These are phyloP conservation scores for Drosophila rhopaloa DNA, from an alignment of 1,140 invertebrate genomes.

Conservation along the genomic window DNA sequence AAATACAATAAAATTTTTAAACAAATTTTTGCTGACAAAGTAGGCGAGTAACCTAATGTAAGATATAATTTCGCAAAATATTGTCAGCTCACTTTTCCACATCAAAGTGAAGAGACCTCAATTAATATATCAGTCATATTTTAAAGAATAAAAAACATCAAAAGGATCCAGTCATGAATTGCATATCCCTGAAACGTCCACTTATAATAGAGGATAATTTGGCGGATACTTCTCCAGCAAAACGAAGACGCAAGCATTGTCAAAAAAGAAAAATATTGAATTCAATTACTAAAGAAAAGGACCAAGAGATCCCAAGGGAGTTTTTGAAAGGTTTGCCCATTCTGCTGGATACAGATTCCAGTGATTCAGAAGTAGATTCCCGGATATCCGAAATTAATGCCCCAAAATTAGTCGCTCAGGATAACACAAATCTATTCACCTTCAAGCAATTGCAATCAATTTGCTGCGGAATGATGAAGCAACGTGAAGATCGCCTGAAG, in stretches of 20 bases:
- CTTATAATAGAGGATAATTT: not conserved
- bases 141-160: too few relatives aligned
- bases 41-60: not conserved
- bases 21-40: not conserved
- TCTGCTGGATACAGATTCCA: not conserved
- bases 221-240: not conserved
- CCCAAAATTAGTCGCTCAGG: not conserved
- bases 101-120: constrained; percentile 2
- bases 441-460: constrained; percentile 8
- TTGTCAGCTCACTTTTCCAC: not conserved
- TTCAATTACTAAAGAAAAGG: too few relatives aligned
- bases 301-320: not conserved
- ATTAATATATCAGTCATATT: not conserved
- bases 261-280: too few relatives aligned
- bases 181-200: not conserved
- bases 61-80: not conserved
- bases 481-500: constrained; percentile 2
- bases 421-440: constrained; percentile 1
- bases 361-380: constrained; percentile 2
- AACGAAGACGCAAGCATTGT: not conserved
- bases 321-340: not conserved
- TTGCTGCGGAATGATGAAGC: constrained; percentile 3
- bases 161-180: constrained; percentile 3
- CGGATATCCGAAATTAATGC: too few relatives aligned
- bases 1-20: too few relatives aligned